Evolutionary conservation across 2,113 vertebrate genomes (phyloP), one percentile per base, ranked within the genome.

Genomic region (Tapirus terrestris): DNA sequence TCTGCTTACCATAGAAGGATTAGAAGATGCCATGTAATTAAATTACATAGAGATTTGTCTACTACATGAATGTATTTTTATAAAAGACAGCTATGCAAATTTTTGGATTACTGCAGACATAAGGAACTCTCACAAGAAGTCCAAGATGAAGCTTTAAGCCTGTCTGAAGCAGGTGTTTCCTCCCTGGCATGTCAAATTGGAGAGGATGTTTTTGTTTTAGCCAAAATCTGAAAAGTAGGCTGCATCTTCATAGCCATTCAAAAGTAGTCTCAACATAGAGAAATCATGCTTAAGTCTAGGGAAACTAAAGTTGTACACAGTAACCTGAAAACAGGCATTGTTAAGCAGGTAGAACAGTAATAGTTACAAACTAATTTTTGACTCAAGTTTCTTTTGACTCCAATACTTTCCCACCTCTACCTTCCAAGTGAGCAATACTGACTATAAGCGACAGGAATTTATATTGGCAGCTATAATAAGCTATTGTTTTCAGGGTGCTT

Each of bases 181-280:
- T 94, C 29, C 56, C 31, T 75, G 53, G 27, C 58, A 86, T 39
- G 8, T 87, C n/a, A 83, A 88, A 96, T 45, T 90, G 33, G 48
- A 92, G 27, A 91, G 6, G 12, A 82, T 72, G 5, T 29, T 97
- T 92, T 81, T 70, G 67, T 94, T 95, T 95, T 89, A 83, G 60
- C 9, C 8, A 68, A 73, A 96, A 94, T 60, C 73, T 91, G 83
- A 68, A 70, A 95, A 89, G 89, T 29, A 68, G 45, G 33, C 27
- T 93, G 33, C 11, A 80, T 14, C 33, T 90, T 68, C 36, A 82
- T 2, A 90, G 68, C 51, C 86, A 90, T 94, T 96, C 51, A 88
- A 63, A 83, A 91, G 68, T 48, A 94, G 23, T 80, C 76, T 94
- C 67, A 94, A 86, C 27, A 84, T 23, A 76, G 16, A 94, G 45